phyloP scores from a whole-genome alignment of 1,140 invertebrate species.

The Scaptomyza hsui region DNA sequence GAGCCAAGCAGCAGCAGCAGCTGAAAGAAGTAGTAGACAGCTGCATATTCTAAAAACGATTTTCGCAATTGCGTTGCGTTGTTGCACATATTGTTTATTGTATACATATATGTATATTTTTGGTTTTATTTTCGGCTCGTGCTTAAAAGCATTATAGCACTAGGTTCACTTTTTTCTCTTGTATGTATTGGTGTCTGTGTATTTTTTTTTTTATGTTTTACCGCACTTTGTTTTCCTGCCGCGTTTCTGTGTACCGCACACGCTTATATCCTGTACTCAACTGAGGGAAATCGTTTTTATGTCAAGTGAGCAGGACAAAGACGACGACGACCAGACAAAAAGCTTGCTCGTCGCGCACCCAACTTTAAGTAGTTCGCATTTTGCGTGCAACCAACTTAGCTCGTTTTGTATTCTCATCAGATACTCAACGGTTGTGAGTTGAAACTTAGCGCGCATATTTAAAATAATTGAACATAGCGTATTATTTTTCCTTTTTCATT shows the following conservation, averaged over 20 bases:
- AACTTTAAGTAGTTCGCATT: conserved; percentile 12
- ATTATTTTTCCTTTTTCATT: no score
- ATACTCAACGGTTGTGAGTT: background rate
- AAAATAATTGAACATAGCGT: conserved; percentile 5
- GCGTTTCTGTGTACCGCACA: conserved; percentile 57
- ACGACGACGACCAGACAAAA: conserved; percentile 16
- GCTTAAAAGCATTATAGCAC: conserved; percentile 20
- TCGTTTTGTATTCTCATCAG: no score
- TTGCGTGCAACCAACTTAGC: conserved; percentile 35
- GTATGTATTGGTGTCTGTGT: conserved; percentile 36
- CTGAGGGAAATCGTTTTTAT: conserved; percentile 56
- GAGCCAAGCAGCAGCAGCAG: conserved; percentile 36
- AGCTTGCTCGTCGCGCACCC: conserved; percentile 24
- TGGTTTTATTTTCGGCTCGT: conserved; percentile 19
- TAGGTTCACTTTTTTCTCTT: conserved; percentile 43
- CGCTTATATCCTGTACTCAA: conserved; percentile 79
- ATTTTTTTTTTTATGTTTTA: conserved; percentile 26
- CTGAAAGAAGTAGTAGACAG: conserved; percentile 23
- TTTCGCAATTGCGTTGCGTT: conserved; percentile 13
- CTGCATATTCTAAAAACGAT: conserved; percentile 12
- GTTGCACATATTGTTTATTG: conserved; percentile 51
- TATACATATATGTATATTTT: background rate
- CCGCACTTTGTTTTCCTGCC: conserved; percentile 48
- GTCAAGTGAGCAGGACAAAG: conserved; percentile 49
- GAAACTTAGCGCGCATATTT: background rate